These are phyloP conservation scores for Papilio machaon DNA, from an alignment of 1,140 invertebrate genomes.

Conservation along the genomic window DNA sequence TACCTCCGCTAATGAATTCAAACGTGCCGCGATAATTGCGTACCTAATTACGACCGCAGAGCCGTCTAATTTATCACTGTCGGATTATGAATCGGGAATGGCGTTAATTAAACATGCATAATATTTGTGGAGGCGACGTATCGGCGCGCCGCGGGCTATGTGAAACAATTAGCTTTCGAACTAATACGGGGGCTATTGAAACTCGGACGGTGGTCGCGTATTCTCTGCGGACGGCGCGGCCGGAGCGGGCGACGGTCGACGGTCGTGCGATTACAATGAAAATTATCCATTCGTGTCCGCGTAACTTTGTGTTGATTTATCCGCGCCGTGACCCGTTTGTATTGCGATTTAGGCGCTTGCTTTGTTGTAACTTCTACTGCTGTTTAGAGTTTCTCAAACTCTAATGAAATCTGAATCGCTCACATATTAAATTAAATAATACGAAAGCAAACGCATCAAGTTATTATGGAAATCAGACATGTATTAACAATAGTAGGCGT, in stretches of 20 bases:
- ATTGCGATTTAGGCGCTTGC: constrained; percentile 27
- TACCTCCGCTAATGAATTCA: constrained; percentile 78
- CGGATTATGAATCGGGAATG: constrained; percentile 80
- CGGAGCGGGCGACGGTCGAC: not conserved
- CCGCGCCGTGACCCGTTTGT: constrained; percentile 40
- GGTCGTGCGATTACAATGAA: constrained; percentile 49
- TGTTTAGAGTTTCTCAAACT: constrained; percentile 29
- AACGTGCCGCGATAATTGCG: constrained; percentile 79
- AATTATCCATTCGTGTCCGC: constrained; percentile 51
- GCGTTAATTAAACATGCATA: constrained; percentile 80
- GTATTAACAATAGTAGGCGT: no score
- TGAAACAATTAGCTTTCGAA: constrained; percentile 69
- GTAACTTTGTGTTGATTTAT: constrained; percentile 52
- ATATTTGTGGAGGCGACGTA: constrained; percentile 70
- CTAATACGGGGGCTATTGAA: constrained; percentile 64
- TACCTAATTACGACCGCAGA: constrained; percentile 76
- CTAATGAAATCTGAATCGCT: constrained; percentile 18
- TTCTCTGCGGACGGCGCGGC: constrained; percentile 48
- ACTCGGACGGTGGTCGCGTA: constrained; percentile 52
- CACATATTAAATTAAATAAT: constrained; percentile 14
- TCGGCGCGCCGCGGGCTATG: constrained; percentile 49
- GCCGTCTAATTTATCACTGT: constrained; percentile 79
- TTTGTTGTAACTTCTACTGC: constrained; percentile 32
- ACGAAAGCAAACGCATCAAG: not conserved
- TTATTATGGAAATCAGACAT: not conserved